Percentiles rank a stretch among this genome's conserved stretches.
These are phyloP conservation scores for Promerops cafer DNA, from an alignment of 2,113 vertebrate species.

Conservation along the genomic window DNA sequence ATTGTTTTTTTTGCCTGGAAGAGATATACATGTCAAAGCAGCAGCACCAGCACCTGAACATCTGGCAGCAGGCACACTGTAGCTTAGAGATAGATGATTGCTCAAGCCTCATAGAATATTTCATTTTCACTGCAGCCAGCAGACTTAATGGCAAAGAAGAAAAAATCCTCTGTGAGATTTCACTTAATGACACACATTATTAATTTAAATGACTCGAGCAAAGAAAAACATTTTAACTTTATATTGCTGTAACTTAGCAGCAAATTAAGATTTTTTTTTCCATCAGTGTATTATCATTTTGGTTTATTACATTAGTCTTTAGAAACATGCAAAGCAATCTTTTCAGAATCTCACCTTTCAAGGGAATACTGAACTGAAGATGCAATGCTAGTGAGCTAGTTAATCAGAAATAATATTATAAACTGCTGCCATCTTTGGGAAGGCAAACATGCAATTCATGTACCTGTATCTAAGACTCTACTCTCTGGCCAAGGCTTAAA, in stretches of 20 bases:
- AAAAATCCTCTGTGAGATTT: not conserved
- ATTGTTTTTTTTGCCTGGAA: constrained; percentile 25
- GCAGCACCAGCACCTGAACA: constrained; percentile 38
- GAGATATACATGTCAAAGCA: constrained; percentile 37
- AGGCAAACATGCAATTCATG: not conserved
- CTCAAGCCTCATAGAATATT: constrained; percentile 23
- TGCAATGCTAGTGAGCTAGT: not conserved
- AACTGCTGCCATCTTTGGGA: not conserved
- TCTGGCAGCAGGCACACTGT: constrained; percentile 18
- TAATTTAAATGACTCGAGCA: constrained; percentile 17
- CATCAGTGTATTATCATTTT: not conserved
- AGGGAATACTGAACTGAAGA: not conserved
- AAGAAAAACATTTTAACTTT: constrained; percentile 26
- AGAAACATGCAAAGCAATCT: constrained; percentile 7
- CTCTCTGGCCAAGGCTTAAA: not conserved
- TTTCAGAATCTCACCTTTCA: not conserved
- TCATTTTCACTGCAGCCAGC: constrained; percentile 33
- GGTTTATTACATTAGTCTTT: constrained; percentile 20
- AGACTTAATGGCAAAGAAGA: constrained; percentile 18
- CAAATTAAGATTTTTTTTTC: not conserved
- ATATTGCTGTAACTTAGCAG: not conserved
- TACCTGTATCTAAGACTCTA: not conserved
- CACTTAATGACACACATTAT: not conserved
- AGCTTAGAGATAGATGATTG: constrained; percentile 8
- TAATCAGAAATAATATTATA: constrained; percentile 27